phyloP scores from a whole-genome alignment of 1,140 invertebrate genomes.

The Drosophila aff. region DNA sequence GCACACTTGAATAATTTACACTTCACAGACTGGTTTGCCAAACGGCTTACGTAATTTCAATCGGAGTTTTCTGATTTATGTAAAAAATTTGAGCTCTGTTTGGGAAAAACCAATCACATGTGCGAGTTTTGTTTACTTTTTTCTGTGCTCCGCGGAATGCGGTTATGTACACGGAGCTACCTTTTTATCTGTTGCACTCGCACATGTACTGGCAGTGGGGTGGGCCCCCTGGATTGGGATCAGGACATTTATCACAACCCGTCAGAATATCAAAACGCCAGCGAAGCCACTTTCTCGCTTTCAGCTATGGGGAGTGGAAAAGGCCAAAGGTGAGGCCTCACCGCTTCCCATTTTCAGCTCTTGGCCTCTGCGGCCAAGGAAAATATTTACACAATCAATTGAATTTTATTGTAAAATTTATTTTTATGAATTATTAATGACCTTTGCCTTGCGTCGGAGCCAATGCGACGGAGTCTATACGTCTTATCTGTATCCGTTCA shows the following conservation, averaged over 20 bases:
- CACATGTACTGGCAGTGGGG: background rate
- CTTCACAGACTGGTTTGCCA: slow-evolving; percentile 5
- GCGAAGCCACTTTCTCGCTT: slow-evolving; percentile 34
- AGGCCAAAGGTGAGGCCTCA: slow-evolving; percentile 3
- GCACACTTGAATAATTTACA: slow-evolving; percentile 13
- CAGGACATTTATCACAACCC: slow-evolving; percentile 53
- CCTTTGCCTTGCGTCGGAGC: slow-evolving; percentile 24
- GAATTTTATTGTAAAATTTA: slow-evolving; percentile 76
- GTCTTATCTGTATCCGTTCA: slow-evolving; percentile 38
- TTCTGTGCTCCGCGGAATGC: background rate
- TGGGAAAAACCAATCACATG: slow-evolving; percentile 36
- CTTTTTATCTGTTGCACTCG: slow-evolving; percentile 30
- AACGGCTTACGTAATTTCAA: slow-evolving; percentile 31
- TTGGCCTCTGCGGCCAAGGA: slow-evolving; percentile 43
- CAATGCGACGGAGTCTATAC: slow-evolving; percentile 7
- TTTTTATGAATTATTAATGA: slow-evolving; percentile 81
- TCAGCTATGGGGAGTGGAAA: slow-evolving; percentile 4
- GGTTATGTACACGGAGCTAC: background rate
- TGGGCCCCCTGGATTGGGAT: slow-evolving; percentile 23
- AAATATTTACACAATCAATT: slow-evolving; percentile 82
- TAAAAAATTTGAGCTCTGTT: slow-evolving; percentile 11
- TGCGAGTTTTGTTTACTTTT: slow-evolving; percentile 12
- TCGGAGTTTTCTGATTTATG: slow-evolving; percentile 48
- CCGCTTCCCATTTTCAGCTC: slow-evolving; percentile 4
- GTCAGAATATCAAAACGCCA: slow-evolving; percentile 45